These are phyloP conservation scores for Acromyrmex echinatior DNA, from an alignment of 1,140 invertebrate species.

Conservation along the genomic window DNA sequence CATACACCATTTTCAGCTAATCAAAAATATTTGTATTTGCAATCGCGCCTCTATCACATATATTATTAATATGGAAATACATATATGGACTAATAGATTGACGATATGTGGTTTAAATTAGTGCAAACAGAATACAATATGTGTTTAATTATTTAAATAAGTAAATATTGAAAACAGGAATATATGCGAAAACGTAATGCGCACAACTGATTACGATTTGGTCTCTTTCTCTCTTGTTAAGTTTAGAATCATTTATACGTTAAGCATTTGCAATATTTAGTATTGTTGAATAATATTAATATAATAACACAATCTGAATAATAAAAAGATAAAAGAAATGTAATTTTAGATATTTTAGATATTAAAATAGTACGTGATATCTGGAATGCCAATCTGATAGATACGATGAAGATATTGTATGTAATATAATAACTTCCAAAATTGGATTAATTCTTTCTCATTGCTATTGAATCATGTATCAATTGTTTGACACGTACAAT, in stretches of 20 bases:
- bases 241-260: constrained; percentile 16
- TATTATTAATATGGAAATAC: constrained; percentile 22
- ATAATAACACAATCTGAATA: not conserved
- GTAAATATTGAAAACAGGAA: constrained; percentile 26
- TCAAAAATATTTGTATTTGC: constrained; percentile 45
- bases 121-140: constrained; percentile 28
- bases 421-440: not conserved
- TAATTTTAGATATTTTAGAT: not conserved
- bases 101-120: not conserved
- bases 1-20: constrained; percentile 3
- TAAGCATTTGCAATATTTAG: not conserved
- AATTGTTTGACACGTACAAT: not conserved
- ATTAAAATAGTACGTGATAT: not conserved
- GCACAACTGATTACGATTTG: constrained; percentile 20
- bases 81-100: not conserved
- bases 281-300: not conserved
- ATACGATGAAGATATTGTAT: not conserved
- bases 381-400: not conserved
- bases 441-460: not conserved
- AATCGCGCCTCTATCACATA: not conserved
- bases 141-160: constrained; percentile 35
- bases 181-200: constrained; percentile 6
- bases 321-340: not conserved
- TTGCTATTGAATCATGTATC: not conserved
- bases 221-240: not conserved